phyloP scores from a whole-genome alignment of 2,113 vertebrate species.

The Seriola dumerili region DNA sequence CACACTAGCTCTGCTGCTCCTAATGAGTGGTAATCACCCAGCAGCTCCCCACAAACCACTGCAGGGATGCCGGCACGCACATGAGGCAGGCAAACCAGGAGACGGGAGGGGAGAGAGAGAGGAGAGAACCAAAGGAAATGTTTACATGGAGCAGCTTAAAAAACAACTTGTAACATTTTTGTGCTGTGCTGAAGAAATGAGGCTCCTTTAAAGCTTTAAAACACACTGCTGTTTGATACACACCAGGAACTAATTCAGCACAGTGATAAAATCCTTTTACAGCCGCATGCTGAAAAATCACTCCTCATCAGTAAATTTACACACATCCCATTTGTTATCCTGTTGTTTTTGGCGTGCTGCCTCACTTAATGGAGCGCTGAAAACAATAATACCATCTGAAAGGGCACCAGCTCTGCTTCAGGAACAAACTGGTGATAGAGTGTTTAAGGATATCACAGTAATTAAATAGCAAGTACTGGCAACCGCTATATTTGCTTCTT shows the following conservation, averaged over 20 bases:
- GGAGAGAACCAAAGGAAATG: conserved; percentile 56
- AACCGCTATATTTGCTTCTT: conserved; percentile 54
- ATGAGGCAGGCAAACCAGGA: conserved; percentile 48
- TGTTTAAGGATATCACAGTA: conserved; percentile 40
- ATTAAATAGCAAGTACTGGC: conserved; percentile 33
- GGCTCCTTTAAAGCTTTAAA: conserved; percentile 38
- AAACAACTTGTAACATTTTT: conserved; percentile 65
- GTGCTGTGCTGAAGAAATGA: conserved; percentile 30
- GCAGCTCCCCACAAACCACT: conserved; percentile 78
- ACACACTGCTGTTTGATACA: conserved; percentile 38
- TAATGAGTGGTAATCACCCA: conserved; percentile 84
- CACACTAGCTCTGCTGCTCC: conserved; percentile 71
- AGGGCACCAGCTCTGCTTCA: conserved; percentile 33
- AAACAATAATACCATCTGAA: conserved; percentile 56
- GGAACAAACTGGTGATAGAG: conserved; percentile 38
- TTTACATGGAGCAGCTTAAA: conserved; percentile 65
- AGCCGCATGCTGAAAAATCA: conserved; percentile 41
- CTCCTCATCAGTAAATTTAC: conserved; percentile 52
- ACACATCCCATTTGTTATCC: conserved; percentile 64
- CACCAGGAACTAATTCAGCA: conserved; percentile 58
- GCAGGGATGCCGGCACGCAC: conserved; percentile 71
- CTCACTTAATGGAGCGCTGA: conserved; percentile 55
- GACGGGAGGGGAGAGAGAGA: conserved; percentile 38
- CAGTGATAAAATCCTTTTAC: conserved; percentile 50
- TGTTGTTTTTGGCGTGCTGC: conserved; percentile 67